Evolutionary conservation across 2,113 vertebrate genomes (phyloP).

Genomic region (Melierax canorus): DNA sequence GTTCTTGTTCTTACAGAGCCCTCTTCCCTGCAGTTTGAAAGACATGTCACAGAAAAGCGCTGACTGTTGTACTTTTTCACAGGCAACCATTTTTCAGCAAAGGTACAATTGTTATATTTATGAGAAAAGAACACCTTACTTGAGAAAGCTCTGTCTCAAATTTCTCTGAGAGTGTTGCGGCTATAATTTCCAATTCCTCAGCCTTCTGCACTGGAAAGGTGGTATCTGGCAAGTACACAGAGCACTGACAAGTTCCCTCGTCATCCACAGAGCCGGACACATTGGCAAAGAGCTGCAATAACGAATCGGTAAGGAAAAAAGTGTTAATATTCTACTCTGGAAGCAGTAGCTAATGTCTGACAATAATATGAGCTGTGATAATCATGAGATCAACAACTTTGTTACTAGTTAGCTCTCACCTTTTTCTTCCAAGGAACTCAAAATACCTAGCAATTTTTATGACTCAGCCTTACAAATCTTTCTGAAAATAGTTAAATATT

Average conservation of each 20-base stretch:
- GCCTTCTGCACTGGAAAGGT: slow-evolving; percentile 70
- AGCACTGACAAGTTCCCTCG: slow-evolving; percentile 67
- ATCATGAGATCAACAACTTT: background rate
- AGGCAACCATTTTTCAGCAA: background rate
- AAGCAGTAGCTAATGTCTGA: background rate
- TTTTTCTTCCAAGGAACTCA: background rate
- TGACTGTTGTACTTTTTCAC: background rate
- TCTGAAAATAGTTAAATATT: background rate
- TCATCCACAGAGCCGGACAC: slow-evolving; percentile 60
- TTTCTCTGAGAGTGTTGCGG: slow-evolving; percentile 5
- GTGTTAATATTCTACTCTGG: background rate
- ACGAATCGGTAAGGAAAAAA: background rate
- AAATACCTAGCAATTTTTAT: background rate
- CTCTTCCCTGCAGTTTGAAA: background rate
- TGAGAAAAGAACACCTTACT: slow-evolving; percentile 61
- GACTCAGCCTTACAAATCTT: background rate
- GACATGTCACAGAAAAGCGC: background rate
- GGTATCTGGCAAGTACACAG: slow-evolving; percentile 63
- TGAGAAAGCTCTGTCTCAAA: slow-evolving; percentile 72
- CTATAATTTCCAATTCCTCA: slow-evolving; percentile 65
- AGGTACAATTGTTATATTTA: background rate
- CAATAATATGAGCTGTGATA: background rate
- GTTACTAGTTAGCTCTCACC: background rate
- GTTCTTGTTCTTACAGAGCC: background rate
- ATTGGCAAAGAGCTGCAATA: slow-evolving; percentile 65